Base-by-base conservation (phyloP, 2,113 vertebrate genomes). In the Cygnus atratus region DNA sequence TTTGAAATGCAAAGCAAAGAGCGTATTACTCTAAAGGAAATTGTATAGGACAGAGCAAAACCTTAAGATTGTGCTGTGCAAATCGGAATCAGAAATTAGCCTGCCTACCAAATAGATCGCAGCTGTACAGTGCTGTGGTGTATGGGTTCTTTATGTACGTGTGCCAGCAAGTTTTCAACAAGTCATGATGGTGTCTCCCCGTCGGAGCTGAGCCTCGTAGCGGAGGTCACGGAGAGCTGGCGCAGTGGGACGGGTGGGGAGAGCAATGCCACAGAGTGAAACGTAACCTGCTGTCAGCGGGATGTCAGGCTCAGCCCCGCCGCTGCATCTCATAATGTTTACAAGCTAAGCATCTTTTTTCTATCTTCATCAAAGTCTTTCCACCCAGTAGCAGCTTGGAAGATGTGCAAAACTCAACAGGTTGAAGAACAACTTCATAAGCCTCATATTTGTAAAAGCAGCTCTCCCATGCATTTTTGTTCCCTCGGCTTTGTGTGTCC, bases 161-260 rank as follows among this genome's bases (percentile, higher is more conserved):
- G 13, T 54, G 72, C 66, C 41, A 68, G 87, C 68, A 74, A 10
- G 50, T 39, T 84, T 58, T 43, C 68, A 74, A 25, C 54, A 21
- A 16, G 5, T 70, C 2, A 6, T 59, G 76, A 6, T 46, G 72
- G 76, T 61, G 78, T 50, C 68, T 84, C 29, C 67, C 35, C 1
- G 3, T 67, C 54, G 37, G 33, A 33, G 57, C 21, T 2, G 80
- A 83, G 72, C 17, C 71, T n/a, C 41, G 33, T 21, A n/a, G 44
- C 2, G 1, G 67, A 52, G 80, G 50, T 89, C 37, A 12, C 46
- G 0, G 4, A 5, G 9, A 76, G 39, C 43, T 15, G 50, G 59
- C 17, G 12, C 22, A 1, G 35, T 1, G 26, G 46, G 88, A 39
- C 13, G 0, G 0, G 75, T 18, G 8, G 7, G 12, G 41, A 0